Conservation (phyloP, 1,140 invertebrate species). For the Octopus bimaculoides region DNA sequence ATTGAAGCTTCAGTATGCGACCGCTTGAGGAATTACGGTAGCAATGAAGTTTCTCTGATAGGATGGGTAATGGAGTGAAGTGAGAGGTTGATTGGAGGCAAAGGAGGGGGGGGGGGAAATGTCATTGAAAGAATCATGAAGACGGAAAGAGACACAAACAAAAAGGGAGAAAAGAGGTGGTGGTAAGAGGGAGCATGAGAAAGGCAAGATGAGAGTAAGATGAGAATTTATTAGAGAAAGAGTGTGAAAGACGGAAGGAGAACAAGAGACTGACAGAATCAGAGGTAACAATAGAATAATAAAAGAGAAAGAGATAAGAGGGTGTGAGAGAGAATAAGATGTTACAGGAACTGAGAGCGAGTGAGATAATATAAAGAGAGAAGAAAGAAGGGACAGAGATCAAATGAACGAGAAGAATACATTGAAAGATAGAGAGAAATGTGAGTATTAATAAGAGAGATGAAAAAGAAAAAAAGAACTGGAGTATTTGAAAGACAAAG, state of each 20-base stretch:
- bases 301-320: neutral
- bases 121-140: neutral
- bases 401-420: neutral
- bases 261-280: neutral
- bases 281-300: neutral
- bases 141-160: neutral
- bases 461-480: neutral
- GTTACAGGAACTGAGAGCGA: neutral
- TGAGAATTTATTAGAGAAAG: neutral
- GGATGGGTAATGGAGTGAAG: neutral
- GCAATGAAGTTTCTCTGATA: neutral
- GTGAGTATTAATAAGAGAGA: neutral
- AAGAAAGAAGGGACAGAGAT: neutral
- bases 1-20: neutral
- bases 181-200: neutral
- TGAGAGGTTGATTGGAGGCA: neutral
- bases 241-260: neutral
- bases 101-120: neutral
- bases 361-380: neutral
- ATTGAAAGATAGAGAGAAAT: neutral
- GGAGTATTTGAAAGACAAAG: neutral
- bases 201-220: neutral
- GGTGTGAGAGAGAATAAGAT: neutral
- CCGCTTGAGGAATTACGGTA: neutral
- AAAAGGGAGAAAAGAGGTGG: neutral